Evolutionary conservation across 92 coral and sea anemone genomes (phyloP).

Genomic region (Phenganax marumi): DNA sequence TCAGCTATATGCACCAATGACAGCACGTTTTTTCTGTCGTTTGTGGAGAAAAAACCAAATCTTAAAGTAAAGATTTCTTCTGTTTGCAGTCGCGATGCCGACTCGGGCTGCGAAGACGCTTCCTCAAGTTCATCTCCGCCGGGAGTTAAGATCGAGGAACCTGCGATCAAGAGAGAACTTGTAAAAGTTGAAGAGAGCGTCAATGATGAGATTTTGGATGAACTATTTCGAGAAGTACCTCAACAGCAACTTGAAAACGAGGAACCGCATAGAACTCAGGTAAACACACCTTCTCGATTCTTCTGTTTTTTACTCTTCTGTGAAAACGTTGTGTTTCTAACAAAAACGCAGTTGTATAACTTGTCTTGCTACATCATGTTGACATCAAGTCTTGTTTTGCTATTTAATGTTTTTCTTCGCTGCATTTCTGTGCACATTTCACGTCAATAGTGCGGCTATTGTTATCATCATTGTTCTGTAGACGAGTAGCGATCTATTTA

Average conservation of each 20-base stretch:
- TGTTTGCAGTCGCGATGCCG: slow-evolving; percentile 75
- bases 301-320: slow-evolving; percentile 22
- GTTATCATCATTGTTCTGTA: neutral
- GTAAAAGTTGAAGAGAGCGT: slow-evolving; percentile 50
- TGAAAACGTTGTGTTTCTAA: neutral
- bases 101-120: slow-evolving; percentile 73
- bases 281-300: neutral
- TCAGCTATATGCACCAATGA: slow-evolving; percentile 21
- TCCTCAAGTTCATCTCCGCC: slow-evolving; percentile 63
- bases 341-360: neutral
- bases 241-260: neutral
- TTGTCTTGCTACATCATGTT: neutral
- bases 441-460: neutral
- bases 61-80: slow-evolving; percentile 41
- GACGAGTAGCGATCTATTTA: slow-evolving; percentile 1
- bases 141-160: slow-evolving; percentile 58
- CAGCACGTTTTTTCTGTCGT: slow-evolving; percentile 19
- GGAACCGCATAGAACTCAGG: neutral
- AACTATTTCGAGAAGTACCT: slow-evolving; percentile 7
- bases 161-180: slow-evolving; percentile 26
- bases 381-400: neutral
- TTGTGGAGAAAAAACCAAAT: slow-evolving; percentile 13
- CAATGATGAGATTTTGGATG: slow-evolving; percentile 27
- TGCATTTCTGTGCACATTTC: neutral
- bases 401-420: neutral